phyloP scores from a whole-genome alignment of 2,888 invertebrate genomes.

The Erebia ligea region DNA sequence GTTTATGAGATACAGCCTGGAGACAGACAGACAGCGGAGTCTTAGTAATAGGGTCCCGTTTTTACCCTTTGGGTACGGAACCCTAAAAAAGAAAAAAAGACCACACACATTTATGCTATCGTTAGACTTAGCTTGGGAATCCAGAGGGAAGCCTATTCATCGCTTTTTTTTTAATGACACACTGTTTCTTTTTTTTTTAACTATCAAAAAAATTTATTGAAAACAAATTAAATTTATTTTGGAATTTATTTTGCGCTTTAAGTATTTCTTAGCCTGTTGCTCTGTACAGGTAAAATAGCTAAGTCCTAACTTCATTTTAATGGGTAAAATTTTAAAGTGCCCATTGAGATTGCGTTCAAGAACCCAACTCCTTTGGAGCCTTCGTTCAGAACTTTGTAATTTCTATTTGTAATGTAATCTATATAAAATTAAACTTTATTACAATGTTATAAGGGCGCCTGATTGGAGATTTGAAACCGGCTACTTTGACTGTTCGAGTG shows the following conservation, averaged over 20 bases:
- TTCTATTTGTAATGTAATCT: constrained; percentile 32
- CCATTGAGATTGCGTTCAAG: constrained; percentile 38
- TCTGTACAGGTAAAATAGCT: constrained; percentile 24
- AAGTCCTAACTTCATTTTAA: constrained; percentile 27
- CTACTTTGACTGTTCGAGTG: constrained; percentile 26
- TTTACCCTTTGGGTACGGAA: too few species aligned
- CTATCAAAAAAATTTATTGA: too few species aligned
- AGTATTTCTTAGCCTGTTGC: constrained; percentile 28
- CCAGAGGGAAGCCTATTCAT: too few species aligned
- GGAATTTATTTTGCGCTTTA: constrained; percentile 5
- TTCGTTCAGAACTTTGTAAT: constrained; percentile 42
- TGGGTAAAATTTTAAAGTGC: constrained; percentile 41
- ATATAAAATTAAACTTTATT: constrained; percentile 38
- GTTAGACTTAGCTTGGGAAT: too few species aligned
- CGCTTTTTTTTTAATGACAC: too few species aligned
- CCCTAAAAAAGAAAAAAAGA: too few species aligned
- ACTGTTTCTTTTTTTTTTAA: too few species aligned
- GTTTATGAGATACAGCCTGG: too few species aligned
- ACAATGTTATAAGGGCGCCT: constrained; percentile 32
- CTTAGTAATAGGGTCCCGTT: too few species aligned
- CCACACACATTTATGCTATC: too few species aligned
- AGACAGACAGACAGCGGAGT: too few species aligned
- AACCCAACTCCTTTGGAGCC: constrained; percentile 36
- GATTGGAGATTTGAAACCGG: constrained; percentile 26
- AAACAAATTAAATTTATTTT: too few species aligned